Percentiles rank a stretch among this genome's conserved stretches.
Conservation (phyloP, 2,888 invertebrate genomes). For the Tiliacea aurago region DNA sequence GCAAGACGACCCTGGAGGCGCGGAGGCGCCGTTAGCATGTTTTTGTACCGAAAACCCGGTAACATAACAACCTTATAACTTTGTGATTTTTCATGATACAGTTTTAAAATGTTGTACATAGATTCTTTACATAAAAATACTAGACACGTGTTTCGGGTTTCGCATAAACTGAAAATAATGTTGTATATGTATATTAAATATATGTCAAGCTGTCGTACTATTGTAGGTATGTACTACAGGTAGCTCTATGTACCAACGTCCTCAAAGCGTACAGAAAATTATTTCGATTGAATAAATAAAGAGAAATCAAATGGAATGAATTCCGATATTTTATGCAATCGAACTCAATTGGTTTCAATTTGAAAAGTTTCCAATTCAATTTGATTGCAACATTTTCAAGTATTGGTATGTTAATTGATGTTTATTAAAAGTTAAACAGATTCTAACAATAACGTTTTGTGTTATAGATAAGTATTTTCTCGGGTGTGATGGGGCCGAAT, state of each 20-base stretch:
- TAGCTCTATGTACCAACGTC: background rate
- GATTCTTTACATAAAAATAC: no score
- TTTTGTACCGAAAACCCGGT: no score
- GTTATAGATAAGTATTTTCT: background rate
- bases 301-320: slow-evolving; percentile 54
- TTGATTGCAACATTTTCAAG: slow-evolving; percentile 39
- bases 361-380: slow-evolving; percentile 38
- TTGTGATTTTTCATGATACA: no score
- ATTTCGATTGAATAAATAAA: slow-evolving; percentile 47
- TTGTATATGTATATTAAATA: no score
- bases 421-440: slow-evolving; percentile 3
- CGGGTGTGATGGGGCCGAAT: background rate
- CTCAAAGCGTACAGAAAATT: slow-evolving; percentile 18
- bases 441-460: background rate
- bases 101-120: no score
- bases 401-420: slow-evolving; percentile 20
- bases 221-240: background rate
- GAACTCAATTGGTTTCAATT: slow-evolving; percentile 48
- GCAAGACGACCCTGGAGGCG: no score
- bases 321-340: slow-evolving; percentile 58
- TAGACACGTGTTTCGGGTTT: no score
- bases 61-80: no score
- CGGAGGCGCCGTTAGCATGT: no score
- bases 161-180: no score
- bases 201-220: no score